These are phyloP conservation scores for Lordiphosa stackelbergi DNA, from an alignment of 1,140 invertebrate species.

Conservation along the genomic window DNA sequence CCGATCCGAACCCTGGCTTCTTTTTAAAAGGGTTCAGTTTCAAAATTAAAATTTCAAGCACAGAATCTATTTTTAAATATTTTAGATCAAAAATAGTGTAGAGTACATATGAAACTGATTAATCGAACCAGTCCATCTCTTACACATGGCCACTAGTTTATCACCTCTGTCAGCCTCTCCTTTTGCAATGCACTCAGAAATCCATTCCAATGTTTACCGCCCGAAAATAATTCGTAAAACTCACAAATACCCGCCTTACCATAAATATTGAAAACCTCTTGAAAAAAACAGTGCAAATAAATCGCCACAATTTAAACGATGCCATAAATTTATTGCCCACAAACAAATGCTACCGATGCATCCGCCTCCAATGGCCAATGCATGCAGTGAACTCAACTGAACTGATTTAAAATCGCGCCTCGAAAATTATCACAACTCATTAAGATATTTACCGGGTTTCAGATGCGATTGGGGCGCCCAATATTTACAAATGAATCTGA, in stretches of 20 bases:
- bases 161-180: not conserved
- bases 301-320: conserved; percentile 49
- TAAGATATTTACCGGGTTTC: conserved; percentile 48
- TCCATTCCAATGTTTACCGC: conserved; percentile 43
- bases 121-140: not conserved
- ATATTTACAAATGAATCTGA: conserved; percentile 59
- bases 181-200: conserved; percentile 32
- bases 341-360: conserved; percentile 25
- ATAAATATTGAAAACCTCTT: conserved; percentile 40
- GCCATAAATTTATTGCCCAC: conserved; percentile 26
- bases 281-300: conserved; percentile 41
- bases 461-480: conserved; percentile 9
- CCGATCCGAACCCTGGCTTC: no score
- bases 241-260: conserved; percentile 39
- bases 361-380: conserved; percentile 18
- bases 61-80: no score
- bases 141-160: conserved; percentile 7
- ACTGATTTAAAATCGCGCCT: conserved; percentile 44
- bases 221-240: conserved; percentile 11
- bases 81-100: no score
- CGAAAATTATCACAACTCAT: conserved; percentile 53
- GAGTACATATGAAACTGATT: no score
- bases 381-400: conserved; percentile 3
- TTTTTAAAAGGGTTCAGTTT: no score
- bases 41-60: no score